phyloP scores from a whole-genome alignment of 2,888 invertebrate species.

The Escarpia spicata region DNA sequence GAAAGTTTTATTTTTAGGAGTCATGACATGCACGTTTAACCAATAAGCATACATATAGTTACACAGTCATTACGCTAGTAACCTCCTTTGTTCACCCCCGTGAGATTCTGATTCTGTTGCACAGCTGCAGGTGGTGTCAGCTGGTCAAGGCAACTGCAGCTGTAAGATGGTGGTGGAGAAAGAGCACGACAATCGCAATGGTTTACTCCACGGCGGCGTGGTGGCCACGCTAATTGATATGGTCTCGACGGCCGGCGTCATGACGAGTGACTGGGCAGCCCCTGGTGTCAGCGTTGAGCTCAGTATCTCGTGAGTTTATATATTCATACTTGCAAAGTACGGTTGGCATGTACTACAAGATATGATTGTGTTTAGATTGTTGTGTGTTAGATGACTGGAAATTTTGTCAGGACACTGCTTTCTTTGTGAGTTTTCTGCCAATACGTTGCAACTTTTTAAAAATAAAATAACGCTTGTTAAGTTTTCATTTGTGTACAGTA shows the following conservation, averaged over 20 bases:
- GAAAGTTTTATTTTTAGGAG: too few relatives aligned
- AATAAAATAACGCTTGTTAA: neutral
- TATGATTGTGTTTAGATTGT: neutral
- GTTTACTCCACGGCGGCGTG: constrained; percentile 86
- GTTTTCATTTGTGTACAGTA: neutral
- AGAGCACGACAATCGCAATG: constrained; percentile 79
- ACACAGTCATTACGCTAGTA: too few relatives aligned
- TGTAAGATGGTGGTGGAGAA: constrained; percentile 80
- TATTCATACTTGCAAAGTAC: neutral
- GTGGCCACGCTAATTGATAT: constrained; percentile 82
- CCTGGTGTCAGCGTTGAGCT: constrained; percentile 86
- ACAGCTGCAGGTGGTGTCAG: constrained; percentile 35
- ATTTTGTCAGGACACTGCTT: neutral
- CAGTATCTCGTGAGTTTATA: constrained; percentile 77
- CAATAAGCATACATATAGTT: too few relatives aligned
- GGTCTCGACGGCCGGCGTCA: constrained; percentile 82
- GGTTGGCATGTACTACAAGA: neutral
- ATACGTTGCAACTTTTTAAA: too few relatives aligned
- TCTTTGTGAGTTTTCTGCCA: too few relatives aligned
- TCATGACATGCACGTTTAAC: too few relatives aligned
- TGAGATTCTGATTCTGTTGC: neutral
- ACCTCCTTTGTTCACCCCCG: too few relatives aligned
- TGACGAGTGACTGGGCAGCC: constrained; percentile 70
- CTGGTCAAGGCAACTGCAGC: constrained; percentile 76
- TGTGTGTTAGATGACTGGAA: neutral